Conservation (phyloP, 1,140 invertebrate species). For the Drosophila nigrodunni region DNA sequence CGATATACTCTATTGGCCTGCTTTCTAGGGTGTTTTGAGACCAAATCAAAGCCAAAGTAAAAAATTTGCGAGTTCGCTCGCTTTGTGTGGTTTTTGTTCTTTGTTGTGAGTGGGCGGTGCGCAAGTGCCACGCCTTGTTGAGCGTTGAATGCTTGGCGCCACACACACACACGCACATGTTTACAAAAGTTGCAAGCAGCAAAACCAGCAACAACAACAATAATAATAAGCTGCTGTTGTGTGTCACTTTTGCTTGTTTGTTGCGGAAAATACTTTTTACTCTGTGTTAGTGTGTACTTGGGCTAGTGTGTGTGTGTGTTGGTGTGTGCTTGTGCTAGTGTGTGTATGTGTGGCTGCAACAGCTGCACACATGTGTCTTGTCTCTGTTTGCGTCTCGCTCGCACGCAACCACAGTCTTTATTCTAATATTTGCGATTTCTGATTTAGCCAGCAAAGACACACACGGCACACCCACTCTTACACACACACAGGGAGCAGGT, state of each 20-base stretch:
- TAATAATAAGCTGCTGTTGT: slow-evolving; percentile 62
- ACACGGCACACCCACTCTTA: slow-evolving; percentile 4
- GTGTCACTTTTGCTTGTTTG: slow-evolving; percentile 78
- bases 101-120: slow-evolving; percentile 45
- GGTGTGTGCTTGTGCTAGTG: slow-evolving; percentile 16
- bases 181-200: slow-evolving; percentile 32
- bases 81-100: slow-evolving; percentile 8
- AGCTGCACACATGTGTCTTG: slow-evolving; percentile 48
- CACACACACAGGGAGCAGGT: neutral
- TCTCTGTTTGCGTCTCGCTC: slow-evolving; percentile 46
- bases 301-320: slow-evolving; percentile 22
- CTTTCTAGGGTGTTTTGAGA: slow-evolving; percentile 17
- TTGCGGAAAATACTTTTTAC: slow-evolving; percentile 67
- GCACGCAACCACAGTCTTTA: slow-evolving; percentile 46
- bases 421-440: slow-evolving; percentile 75
- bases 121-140: slow-evolving; percentile 43
- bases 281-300: slow-evolving; percentile 16
- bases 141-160: slow-evolving; percentile 43
- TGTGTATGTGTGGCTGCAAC: slow-evolving; percentile 35
- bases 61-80: slow-evolving; percentile 32
- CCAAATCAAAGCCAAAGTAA: slow-evolving; percentile 51
- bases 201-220: slow-evolving; percentile 3
- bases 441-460: slow-evolving; percentile 51
- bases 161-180: slow-evolving; percentile 16
- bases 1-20: neutral